phyloP scores from a whole-genome alignment of 2,888 invertebrate species.

The Sarcophaga carnaria region DNA sequence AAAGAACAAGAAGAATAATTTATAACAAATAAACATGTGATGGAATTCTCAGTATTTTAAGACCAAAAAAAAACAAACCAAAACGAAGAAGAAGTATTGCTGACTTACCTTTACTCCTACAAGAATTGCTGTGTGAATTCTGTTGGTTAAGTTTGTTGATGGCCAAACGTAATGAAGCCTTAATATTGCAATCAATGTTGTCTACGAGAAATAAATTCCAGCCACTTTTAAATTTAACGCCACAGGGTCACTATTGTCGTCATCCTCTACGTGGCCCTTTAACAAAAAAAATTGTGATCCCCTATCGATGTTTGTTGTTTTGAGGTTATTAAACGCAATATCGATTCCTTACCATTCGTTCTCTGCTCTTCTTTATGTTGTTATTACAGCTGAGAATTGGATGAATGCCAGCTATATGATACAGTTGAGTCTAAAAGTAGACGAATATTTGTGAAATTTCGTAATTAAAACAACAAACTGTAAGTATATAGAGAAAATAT shows the following conservation, averaged over 20 bases:
- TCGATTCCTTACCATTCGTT: not conserved
- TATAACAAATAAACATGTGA: slow-evolving; percentile 57
- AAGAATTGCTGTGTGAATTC: too few species aligned
- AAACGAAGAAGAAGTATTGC: not conserved
- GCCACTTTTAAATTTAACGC: too few species aligned
- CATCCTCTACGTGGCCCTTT: not conserved
- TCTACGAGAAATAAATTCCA: too few species aligned
- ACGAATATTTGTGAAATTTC: too few species aligned
- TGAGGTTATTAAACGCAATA: slow-evolving; percentile 1
- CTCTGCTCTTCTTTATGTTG: not conserved
- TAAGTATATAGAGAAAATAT: too few species aligned
- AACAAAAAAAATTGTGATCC: not conserved
- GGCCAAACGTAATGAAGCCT: too few species aligned
- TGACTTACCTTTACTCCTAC: too few species aligned
- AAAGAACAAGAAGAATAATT: slow-evolving; percentile 6
- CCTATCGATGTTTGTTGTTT: not conserved
- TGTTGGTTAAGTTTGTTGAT: too few species aligned
- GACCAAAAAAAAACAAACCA: not conserved
- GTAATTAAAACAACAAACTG: too few species aligned
- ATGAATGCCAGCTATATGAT: not conserved
- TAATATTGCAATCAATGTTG: too few species aligned
- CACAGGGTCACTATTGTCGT: not conserved
- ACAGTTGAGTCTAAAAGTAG: too few species aligned
- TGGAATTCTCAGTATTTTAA: slow-evolving; percentile 47
- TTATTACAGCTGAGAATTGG: slow-evolving; percentile 2